Conservation (phyloP, 2,888 invertebrate genomes). For the Drosophila paracracens region DNA sequence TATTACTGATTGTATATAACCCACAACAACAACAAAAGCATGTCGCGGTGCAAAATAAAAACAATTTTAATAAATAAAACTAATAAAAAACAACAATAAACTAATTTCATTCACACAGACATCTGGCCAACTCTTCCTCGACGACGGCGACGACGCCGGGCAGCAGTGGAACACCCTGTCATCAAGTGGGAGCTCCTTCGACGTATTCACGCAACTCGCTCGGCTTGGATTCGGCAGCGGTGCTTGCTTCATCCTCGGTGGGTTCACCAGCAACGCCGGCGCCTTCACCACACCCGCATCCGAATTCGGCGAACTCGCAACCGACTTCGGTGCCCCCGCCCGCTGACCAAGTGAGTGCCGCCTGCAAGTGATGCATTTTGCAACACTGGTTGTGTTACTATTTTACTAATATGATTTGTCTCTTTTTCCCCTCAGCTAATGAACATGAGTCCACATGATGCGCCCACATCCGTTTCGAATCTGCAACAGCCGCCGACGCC, state of each 20-base stretch:
- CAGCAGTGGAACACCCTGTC: slow-evolving; percentile 65
- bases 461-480: slow-evolving; percentile 85
- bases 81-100: slow-evolving; percentile 5
- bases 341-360: slow-evolving; percentile 84
- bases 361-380: slow-evolving; percentile 49
- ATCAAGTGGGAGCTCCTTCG: slow-evolving; percentile 87
- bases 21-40: slow-evolving; percentile 26
- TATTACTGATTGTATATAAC: slow-evolving; percentile 44
- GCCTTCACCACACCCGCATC: slow-evolving; percentile 89
- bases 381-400: not conserved
- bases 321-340: slow-evolving; percentile 90
- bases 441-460: slow-evolving; percentile 88
- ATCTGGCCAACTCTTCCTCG: slow-evolving; percentile 85
- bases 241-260: slow-evolving; percentile 85
- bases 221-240: slow-evolving; percentile 73
- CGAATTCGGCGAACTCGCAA: slow-evolving; percentile 88
- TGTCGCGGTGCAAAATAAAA: slow-evolving; percentile 18
- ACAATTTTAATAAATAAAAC: not conserved
- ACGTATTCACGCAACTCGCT: slow-evolving; percentile 88
- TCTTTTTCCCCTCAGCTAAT: slow-evolving; percentile 66
- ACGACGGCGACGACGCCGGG: slow-evolving; percentile 83
- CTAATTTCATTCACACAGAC: slow-evolving; percentile 42
- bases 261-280: slow-evolving; percentile 89
- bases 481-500: slow-evolving; percentile 85
- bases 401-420: not conserved